Conservation (phyloP, 2,113 vertebrate genomes). For the Gila orcuttii region DNA sequence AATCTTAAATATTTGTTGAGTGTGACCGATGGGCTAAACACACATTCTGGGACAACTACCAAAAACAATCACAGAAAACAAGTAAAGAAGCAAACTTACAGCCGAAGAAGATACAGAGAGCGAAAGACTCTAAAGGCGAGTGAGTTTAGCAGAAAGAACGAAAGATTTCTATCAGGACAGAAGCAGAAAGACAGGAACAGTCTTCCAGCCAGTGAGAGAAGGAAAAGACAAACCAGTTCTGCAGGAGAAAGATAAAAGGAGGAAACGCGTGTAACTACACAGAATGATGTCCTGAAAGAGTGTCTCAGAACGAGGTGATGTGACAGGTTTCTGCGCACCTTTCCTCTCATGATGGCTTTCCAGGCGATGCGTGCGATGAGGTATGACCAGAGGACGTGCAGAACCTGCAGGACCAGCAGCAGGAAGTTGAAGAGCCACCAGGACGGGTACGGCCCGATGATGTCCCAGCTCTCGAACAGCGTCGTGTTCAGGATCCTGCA, state of each 20-base stretch:
- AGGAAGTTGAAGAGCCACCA: conserved; percentile 96
- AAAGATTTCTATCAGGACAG: conserved; percentile 67
- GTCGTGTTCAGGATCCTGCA: conserved; percentile 92
- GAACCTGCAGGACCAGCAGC: conserved; percentile 85
- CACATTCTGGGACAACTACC: too few relatives aligned
- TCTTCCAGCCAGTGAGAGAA: conserved; percentile 66
- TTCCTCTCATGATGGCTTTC: conserved; percentile 88
- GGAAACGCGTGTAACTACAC: not conserved
- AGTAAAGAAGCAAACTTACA: conserved; percentile 71
- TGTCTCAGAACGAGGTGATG: not conserved
- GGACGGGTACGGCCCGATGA: conserved; percentile 90
- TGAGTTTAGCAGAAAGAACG: conserved; percentile 59
- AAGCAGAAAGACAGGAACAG: conserved; percentile 69
- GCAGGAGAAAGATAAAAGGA: conserved; percentile 59
- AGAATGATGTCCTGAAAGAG: not conserved
- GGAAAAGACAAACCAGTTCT: conserved; percentile 68
- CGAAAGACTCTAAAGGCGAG: conserved; percentile 60
- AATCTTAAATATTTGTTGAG: not conserved
- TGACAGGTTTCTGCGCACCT: conserved; percentile 74
- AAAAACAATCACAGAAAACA: not conserved
- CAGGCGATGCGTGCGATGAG: conserved; percentile 89
- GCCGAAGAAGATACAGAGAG: conserved; percentile 59
- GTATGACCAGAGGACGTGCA: conserved; percentile 95
- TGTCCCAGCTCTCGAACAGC: conserved; percentile 93
- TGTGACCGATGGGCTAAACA: too few relatives aligned